These are phyloP conservation scores for Erythrolamprus reginae DNA, from an alignment of 2,113 vertebrate species.

Conservation along the genomic window DNA sequence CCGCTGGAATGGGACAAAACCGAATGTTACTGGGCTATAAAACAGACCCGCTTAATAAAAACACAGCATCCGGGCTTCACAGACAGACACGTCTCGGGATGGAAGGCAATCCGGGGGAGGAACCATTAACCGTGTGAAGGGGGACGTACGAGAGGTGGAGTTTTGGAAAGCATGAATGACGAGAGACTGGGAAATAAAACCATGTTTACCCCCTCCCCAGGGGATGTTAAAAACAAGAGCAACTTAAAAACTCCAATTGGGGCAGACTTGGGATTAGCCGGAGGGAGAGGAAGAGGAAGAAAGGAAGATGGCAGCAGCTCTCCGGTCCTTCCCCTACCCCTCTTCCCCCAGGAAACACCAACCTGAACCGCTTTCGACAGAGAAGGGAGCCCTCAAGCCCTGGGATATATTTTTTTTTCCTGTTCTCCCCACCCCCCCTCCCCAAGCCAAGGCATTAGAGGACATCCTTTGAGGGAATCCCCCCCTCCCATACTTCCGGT, in stretches of 20 bases:
- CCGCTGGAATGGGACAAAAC: neutral
- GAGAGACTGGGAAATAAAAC: conserved; percentile 6
- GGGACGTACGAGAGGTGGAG: neutral
- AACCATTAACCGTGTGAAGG: neutral
- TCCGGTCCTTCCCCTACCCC: neutral
- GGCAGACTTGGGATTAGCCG: neutral
- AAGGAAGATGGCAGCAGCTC: neutral
- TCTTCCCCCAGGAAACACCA: neutral
- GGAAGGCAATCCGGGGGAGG: neutral
- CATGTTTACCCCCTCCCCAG: neutral
- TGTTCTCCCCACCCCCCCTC: neutral
- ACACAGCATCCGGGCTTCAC: conserved; percentile 22
- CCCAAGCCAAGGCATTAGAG: neutral
- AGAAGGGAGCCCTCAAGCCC: conserved; percentile 1
- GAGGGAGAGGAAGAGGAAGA: no score
- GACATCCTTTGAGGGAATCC: neutral
- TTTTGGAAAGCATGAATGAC: neutral
- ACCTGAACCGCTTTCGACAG: neutral
- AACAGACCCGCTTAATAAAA: conserved; percentile 16
- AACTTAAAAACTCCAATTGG: conserved; percentile 16
- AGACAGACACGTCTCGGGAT: neutral
- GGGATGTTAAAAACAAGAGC: conserved; percentile 22
- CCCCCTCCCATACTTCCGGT: neutral
- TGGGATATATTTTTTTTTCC: neutral
- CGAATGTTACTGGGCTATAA: neutral